A percentile compares a stretch with the other conserved stretches of the same genome.
phyloP scores from a whole-genome alignment of 2,888 invertebrate genomes.

The Esperia sulphurella region DNA sequence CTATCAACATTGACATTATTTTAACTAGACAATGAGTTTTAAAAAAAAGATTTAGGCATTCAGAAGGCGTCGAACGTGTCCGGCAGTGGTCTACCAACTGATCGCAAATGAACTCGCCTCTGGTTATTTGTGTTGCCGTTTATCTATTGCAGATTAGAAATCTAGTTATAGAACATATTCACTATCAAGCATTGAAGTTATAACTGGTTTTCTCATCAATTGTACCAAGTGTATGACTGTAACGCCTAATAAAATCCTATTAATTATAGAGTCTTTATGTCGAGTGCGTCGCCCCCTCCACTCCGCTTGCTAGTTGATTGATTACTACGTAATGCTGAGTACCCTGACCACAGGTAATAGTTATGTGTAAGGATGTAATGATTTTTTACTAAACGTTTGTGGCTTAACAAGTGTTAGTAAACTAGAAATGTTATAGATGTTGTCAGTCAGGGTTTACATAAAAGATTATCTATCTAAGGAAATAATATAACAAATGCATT shows the following conservation, averaged over 20 bases:
- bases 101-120: too few species aligned
- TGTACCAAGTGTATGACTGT: not conserved
- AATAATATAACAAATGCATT: too few species aligned
- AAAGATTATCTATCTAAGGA: not conserved
- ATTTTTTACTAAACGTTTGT: not conserved
- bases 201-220: too few species aligned
- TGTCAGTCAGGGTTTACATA: not conserved
- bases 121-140: too few species aligned
- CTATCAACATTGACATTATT: too few species aligned
- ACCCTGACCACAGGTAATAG: not conserved
- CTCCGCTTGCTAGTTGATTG: conserved; percentile 12
- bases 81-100: too few species aligned
- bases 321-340: conserved; percentile 10
- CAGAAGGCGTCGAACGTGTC: too few species aligned
- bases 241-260: not conserved
- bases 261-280: not conserved
- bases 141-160: too few species aligned
- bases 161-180: too few species aligned
- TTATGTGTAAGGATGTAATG: conserved; percentile 5
- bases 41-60: too few species aligned
- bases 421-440: not conserved
- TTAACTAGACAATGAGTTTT: too few species aligned
- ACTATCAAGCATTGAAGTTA: too few species aligned
- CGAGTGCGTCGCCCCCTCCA: conserved; percentile 2
- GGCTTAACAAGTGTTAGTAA: not conserved